Conservation (phyloP, 2,113 vertebrate genomes). For the Ictidomys tridecemlineatus region DNA sequence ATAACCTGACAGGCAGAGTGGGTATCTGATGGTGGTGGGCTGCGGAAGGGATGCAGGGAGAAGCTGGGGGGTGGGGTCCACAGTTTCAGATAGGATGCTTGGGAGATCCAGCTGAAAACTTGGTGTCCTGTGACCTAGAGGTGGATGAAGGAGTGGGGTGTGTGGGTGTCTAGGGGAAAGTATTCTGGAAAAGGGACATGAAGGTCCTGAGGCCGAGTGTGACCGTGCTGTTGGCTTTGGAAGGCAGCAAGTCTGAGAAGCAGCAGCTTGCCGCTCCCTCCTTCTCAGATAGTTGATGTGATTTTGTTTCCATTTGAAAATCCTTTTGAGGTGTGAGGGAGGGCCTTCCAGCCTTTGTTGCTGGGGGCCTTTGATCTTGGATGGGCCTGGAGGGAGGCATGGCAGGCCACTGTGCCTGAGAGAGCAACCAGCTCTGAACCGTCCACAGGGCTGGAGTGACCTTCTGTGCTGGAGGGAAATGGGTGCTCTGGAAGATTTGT, state of each 20-base stretch:
- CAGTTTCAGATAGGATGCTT: not conserved
- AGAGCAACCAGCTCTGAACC: accelerated
- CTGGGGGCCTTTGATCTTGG: not conserved
- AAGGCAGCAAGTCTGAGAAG: not conserved
- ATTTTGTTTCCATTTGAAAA: not conserved
- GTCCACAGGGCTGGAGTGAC: not conserved
- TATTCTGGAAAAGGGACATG: not conserved
- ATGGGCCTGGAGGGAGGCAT: not conserved
- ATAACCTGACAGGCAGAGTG: not conserved
- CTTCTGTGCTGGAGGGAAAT: not conserved
- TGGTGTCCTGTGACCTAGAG: not conserved
- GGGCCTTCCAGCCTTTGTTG: not conserved
- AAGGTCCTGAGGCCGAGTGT: not conserved
- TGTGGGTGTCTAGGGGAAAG: accelerated
- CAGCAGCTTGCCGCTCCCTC: not conserved
- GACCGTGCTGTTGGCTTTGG: not conserved
- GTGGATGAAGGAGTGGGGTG: not conserved
- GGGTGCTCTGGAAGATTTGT: not conserved
- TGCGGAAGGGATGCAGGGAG: not conserved
- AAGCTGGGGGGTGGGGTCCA: not conserved
- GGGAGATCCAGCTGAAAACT: not conserved
- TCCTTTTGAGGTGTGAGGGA: not conserved
- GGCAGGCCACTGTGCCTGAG: not conserved
- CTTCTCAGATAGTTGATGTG: not conserved
- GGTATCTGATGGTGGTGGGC: too few species aligned